Percentiles rank a stretch among this genome's conserved stretches.
These are phyloP conservation scores for Phyllostomus discolor DNA, from an alignment of 2,113 vertebrate species.

Conservation along the genomic window DNA sequence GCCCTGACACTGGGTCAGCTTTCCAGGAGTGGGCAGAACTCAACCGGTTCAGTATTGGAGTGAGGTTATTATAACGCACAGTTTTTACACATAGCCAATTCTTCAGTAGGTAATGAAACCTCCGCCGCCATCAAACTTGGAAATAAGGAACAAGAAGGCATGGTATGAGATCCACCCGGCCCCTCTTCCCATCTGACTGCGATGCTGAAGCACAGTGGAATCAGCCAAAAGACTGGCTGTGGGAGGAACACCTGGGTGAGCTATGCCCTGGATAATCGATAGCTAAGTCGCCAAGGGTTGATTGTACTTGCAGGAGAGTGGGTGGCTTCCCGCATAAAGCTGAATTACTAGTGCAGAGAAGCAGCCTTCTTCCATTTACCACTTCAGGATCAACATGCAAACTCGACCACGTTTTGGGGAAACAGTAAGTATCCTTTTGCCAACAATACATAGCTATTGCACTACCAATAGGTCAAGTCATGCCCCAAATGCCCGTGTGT, in stretches of 20 bases:
- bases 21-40: neutral
- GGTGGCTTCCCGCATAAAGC: neutral
- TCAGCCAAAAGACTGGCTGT: neutral
- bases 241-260: neutral
- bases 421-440: neutral
- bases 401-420: neutral
- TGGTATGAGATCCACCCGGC: neutral
- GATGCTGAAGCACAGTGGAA: neutral
- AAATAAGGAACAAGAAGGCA: neutral
- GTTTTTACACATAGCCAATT: neutral
- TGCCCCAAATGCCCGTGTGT: neutral
- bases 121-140: neutral
- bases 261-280: neutral
- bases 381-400: neutral
- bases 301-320: conserved; percentile 1
- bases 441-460: neutral
- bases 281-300: neutral
- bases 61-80: neutral
- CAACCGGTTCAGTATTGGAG: neutral
- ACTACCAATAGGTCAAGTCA: conserved; percentile 11
- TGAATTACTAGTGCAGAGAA: neutral
- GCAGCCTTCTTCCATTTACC: neutral
- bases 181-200: neutral
- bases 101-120: neutral
- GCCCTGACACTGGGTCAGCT: neutral